Conservation (phyloP, 2,113 vertebrate genomes). For the Eidolon helvum region DNA sequence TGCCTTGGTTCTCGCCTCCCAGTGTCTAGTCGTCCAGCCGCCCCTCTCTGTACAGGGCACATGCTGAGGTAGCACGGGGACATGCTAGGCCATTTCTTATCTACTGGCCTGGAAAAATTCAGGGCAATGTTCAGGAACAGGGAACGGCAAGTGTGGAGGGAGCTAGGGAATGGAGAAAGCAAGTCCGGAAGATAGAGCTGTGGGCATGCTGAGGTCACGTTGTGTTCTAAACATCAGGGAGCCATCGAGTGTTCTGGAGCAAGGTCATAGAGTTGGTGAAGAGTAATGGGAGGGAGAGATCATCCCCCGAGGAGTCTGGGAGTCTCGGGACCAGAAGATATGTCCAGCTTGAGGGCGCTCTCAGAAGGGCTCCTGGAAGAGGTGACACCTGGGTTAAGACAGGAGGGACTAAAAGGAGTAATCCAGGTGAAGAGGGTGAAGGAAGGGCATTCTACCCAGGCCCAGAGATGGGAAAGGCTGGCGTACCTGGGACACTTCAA, state of each 20-base stretch:
- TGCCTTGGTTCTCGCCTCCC: not conserved
- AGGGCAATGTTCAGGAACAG: not conserved
- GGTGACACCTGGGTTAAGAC: not conserved
- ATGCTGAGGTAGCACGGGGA: not conserved
- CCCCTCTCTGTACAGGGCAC: not conserved
- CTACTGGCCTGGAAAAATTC: not conserved
- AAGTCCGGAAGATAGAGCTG: not conserved
- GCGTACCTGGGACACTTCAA: not conserved
- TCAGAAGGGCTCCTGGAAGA: not conserved
- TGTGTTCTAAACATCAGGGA: not conserved
- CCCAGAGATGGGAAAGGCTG: not conserved
- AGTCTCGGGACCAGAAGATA: not conserved
- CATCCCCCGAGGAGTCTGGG: not conserved
- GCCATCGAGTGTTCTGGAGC: not conserved
- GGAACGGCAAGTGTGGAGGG: not conserved
- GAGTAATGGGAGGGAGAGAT: not conserved
- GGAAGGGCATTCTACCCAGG: not conserved
- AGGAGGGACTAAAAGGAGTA: not conserved
- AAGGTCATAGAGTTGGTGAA: not conserved
- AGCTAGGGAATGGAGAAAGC: not conserved
- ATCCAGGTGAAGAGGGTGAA: not conserved
- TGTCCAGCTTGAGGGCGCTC: not conserved
- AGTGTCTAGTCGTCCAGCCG: not conserved
- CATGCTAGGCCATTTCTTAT: not conserved
- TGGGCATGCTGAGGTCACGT: too few relatives aligned